Conservation (phyloP, 2,888 invertebrate species). For the Drosophila affinis region DNA sequence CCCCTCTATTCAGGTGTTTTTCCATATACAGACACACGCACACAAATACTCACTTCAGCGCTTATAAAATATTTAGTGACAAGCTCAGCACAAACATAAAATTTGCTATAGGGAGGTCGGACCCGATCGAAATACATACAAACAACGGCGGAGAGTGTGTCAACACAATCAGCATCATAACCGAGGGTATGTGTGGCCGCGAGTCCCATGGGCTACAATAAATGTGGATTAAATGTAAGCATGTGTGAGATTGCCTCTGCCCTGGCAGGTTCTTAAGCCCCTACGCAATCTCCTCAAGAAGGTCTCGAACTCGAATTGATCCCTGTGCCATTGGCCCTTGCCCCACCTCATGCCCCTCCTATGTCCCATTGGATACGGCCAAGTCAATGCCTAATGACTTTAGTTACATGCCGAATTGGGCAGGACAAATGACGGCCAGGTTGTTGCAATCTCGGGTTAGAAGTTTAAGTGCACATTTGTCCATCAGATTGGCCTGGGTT, state of each 20-base stretch:
- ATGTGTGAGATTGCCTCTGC: constrained; percentile 51
- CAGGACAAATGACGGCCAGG: constrained; percentile 51
- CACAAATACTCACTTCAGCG: constrained; percentile 24
- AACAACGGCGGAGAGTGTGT: constrained; percentile 47
- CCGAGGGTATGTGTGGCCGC: constrained; percentile 39
- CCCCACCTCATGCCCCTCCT: background rate
- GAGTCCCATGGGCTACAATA: constrained; percentile 52
- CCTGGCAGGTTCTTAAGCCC: constrained; percentile 8
- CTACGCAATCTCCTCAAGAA: background rate
- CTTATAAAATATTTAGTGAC: constrained; percentile 62
- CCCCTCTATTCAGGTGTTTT: constrained; percentile 7
- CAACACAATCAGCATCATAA: constrained; percentile 76
- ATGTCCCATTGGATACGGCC: constrained; percentile 23
- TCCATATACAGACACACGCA: constrained; percentile 32
- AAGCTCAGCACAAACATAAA: constrained; percentile 37
- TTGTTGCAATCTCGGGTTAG: constrained; percentile 32
- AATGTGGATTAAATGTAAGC: constrained; percentile 75
- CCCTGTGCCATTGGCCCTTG: constrained; percentile 15
- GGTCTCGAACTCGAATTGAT: constrained; percentile 50
- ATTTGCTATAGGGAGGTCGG: constrained; percentile 16
- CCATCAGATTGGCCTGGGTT: constrained; percentile 14
- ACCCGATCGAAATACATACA: background rate
- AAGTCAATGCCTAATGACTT: constrained; percentile 63
- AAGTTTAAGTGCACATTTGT: constrained; percentile 17
- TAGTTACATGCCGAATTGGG: constrained; percentile 69